Percentiles rank a stretch among this genome's conserved stretches.
Evolutionary conservation across 2,888 invertebrate genomes (phyloP).

Genomic region (Oeneis ivallda): DNA sequence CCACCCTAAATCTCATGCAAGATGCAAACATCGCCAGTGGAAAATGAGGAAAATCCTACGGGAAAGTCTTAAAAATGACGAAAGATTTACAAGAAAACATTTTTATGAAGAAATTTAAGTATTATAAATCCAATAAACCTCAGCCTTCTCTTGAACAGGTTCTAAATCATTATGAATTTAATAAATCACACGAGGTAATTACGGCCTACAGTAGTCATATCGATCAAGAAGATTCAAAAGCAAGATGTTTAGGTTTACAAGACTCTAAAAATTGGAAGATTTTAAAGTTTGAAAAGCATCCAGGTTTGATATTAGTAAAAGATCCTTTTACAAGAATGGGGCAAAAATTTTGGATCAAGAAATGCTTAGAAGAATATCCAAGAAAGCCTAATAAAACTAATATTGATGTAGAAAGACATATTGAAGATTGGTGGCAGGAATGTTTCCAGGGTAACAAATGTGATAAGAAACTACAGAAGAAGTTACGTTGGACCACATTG

Average conservation of each 20-base stretch:
- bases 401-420: constrained; percentile 77
- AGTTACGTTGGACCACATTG: constrained; percentile 95
- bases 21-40: too few species aligned
- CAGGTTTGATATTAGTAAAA: constrained; percentile 89
- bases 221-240: constrained; percentile 48
- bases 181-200: neutral
- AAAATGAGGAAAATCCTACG: too few species aligned
- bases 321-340: constrained; percentile 91
- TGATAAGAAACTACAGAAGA: constrained; percentile 64
- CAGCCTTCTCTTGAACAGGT: constrained; percentile 84
- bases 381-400: constrained; percentile 87
- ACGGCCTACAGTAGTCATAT: neutral
- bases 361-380: constrained; percentile 89
- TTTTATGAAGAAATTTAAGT: constrained; percentile 89
- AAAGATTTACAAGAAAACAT: constrained; percentile 42
- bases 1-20: too few species aligned
- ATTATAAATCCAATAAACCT: constrained; percentile 87
- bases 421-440: constrained; percentile 85
- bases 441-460: constrained; percentile 69
- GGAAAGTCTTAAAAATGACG: too few species aligned
- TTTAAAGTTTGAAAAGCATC: constrained; percentile 81
- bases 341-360: constrained; percentile 91
- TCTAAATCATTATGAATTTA: constrained; percentile 70
- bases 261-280: constrained; percentile 81
- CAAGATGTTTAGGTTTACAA: constrained; percentile 55